phyloP scores from a whole-genome alignment of 1,140 invertebrate species.

The Oryzaephilus surinamensis region DNA sequence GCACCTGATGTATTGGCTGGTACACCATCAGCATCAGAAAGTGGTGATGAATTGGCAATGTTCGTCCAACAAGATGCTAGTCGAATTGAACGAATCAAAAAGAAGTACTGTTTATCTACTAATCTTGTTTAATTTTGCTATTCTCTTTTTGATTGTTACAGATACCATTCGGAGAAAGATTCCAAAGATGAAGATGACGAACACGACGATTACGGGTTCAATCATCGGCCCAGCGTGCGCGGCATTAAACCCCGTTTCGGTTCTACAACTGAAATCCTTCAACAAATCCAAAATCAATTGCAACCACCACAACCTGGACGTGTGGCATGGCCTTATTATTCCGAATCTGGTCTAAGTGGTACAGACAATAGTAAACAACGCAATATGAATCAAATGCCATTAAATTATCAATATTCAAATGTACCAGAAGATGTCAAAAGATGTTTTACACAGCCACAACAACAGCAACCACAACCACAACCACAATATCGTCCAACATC shows the following conservation, averaged over 20 bases:
- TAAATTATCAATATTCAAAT: conserved; percentile 24
- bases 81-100: conserved; percentile 67
- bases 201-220: conserved; percentile 81
- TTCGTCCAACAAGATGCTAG: conserved; percentile 76
- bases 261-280: conserved; percentile 67
- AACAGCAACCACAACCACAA: background rate
- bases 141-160: conserved; percentile 11
- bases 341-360: conserved; percentile 41
- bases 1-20: conserved; percentile 68
- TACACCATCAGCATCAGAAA: conserved; percentile 42
- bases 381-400: conserved; percentile 22
- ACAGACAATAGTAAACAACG: conserved; percentile 23
- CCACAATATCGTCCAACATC: conserved; percentile 31
- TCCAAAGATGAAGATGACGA: conserved; percentile 64
- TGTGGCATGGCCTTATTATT: conserved; percentile 54
- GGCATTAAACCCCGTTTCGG: conserved; percentile 64
- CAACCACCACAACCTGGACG: conserved; percentile 38
- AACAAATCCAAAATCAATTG: conserved; percentile 64
- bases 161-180: conserved; percentile 36
- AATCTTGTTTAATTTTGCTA: conserved; percentile 1
- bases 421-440: conserved; percentile 20
- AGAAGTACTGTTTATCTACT: conserved; percentile 42
- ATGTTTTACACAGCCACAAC: conserved; percentile 32
- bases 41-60: conserved; percentile 63
- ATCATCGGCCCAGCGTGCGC: conserved; percentile 72